Conservation (phyloP, 2,888 invertebrate species). For the Minunthozetes semirufus region DNA sequence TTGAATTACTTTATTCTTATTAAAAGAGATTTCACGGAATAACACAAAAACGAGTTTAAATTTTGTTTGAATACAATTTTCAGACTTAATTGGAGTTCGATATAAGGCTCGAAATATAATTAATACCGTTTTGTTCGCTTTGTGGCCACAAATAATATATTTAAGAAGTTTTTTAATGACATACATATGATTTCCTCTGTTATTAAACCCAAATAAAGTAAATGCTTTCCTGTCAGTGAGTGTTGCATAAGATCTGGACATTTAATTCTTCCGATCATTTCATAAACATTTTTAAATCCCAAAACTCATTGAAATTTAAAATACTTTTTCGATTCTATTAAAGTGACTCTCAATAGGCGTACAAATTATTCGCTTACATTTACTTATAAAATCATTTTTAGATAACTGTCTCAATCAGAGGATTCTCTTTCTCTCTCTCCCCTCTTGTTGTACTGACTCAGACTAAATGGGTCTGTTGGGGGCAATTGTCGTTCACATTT, state of each 20-base stretch:
- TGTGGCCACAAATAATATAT: not conserved
- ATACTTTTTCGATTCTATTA: no score
- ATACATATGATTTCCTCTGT: conserved; percentile 8
- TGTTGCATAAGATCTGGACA: not conserved
- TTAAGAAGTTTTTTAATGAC: not conserved
- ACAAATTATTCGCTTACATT: not conserved
- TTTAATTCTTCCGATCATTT: not conserved
- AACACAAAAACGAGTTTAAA: no score
- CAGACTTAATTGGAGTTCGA: no score
- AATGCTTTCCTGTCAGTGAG: conserved; percentile 5
- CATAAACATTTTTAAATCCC: no score
- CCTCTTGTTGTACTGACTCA: not conserved
- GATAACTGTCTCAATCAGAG: not conserved
- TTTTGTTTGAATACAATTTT: no score
- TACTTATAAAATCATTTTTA: not conserved
- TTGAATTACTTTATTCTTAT: no score
- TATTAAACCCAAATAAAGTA: not conserved
- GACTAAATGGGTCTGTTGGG: not conserved
- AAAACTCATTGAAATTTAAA: no score
- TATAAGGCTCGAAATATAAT: no score
- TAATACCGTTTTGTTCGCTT: not conserved
- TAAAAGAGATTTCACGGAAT: no score
- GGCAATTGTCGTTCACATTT: not conserved
- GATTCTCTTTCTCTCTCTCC: not conserved
- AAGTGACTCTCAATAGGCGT: not conserved